Evolutionary conservation across 2,888 invertebrate species (phyloP), one percentile per base, ranked within the genome.

Genomic region (Scaptomyza flava): DNA sequence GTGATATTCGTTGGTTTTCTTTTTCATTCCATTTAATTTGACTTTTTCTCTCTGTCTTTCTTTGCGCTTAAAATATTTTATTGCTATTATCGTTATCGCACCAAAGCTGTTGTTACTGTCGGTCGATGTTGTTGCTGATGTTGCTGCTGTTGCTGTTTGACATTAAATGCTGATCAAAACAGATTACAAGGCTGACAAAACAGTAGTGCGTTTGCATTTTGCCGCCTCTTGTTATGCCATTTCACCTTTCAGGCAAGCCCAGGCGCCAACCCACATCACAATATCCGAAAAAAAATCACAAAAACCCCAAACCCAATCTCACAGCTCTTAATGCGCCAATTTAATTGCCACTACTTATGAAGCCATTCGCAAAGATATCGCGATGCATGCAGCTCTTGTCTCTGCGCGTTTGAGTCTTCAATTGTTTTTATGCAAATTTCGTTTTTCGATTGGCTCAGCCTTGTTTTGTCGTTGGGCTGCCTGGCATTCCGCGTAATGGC

Each of bases 191-290:
- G 81, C 50, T 62, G 52, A 27, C 56, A 46, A 61, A 67, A 56
- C 38, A 42, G 77, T 83, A 72, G 50, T 52, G 56, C 61, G 58
- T 67, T 73, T 60, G 71, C 68, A 52, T 60, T 68, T 62, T 46
- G 74, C 66, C 76, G 72, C 64, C 77, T 76, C 17, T 68, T 75
- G 87, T 87, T 85, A 81, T 87, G 86, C 72, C 87, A 81, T 87
- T 81, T 87, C 81, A 79, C 62, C 75, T 81, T 77, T 64, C 60
- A 74, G 59, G 62, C 73, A 67, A 74, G 42, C 41, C 60, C 36
- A 11, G 36, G 20, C 58, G 43, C 61, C 62, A 64, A n/a, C 48
- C 59, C 62, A 48, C 53, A 23, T 41, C 48, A 20, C 63, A 50
- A 41, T 43, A 38, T 2, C 47, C 33, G 36, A 27, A 27, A 7